Evolutionary conservation across 2,113 vertebrate genomes (phyloP), one percentile per base, ranked within the genome.

Genomic region (Psephotus haematonotus): DNA sequence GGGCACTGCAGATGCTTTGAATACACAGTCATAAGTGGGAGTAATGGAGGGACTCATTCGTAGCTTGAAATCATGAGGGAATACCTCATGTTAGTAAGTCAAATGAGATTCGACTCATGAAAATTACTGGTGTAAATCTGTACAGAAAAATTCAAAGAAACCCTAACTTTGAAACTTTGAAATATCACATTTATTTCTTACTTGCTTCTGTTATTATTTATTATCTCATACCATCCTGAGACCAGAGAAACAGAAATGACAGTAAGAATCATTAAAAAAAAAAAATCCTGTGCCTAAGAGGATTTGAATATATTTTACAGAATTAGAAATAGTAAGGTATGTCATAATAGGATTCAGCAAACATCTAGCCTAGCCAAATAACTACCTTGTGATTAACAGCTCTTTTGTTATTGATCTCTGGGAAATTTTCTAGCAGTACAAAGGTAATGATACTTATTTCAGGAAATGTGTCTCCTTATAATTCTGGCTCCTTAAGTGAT

Each of bases 341-440:
- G 91, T 82, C 0, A 0, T 25, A 71, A 70, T 37, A 46, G 4
- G 10, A 13, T 78, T 84, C 20, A 67, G 28, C 1, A 2, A 63
- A 24, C n/a, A 47, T 68, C 35, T 49, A 44, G 41, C 23, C 16
- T 49, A 59, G 17, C 2, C 27, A 46, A 57, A 20, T 33, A 57
- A 11, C 37, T 11, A 39, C 70, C 19, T 68, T 28, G 29, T 47
- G 29, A 28, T 50, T 68, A 39, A 33, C 59, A 70, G 59, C 63
- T 77, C 28, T 53, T 0, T 62, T 77, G 12, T 29, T 28, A 33
- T 37, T 50, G 23, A 19, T n/a, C 6, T 39, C 43, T 4, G 1
- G 19, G 60, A 71, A 84, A 49, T 35, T 19, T 49, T 59, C 19
- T 24, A 46, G 29, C 41, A 44, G 9, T 68, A 81, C 25, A 11